Evolutionary conservation across 2,113 vertebrate species (phyloP).

Genomic region (Mandrillus leucophaeus): DNA sequence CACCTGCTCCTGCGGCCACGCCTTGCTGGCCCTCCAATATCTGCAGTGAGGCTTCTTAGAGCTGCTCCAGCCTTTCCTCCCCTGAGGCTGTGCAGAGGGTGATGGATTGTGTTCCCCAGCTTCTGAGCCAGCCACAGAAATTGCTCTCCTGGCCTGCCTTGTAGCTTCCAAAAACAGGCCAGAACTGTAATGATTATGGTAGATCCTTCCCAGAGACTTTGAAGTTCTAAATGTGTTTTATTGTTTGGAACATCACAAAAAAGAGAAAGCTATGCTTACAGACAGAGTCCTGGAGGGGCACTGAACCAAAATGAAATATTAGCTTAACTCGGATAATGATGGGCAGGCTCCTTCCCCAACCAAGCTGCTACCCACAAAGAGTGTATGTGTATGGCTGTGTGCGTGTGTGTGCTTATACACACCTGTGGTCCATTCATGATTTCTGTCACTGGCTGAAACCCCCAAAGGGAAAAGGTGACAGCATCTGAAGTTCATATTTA

Average conservation of each 20-base stretch:
- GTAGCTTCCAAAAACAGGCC: slow-evolving; percentile 2
- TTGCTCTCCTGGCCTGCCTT: slow-evolving; percentile 38
- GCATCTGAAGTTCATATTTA: neutral
- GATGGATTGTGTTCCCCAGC: neutral
- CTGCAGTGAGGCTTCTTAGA: neutral
- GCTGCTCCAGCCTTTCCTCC: neutral
- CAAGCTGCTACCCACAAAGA: fast-evolving
- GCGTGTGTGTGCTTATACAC: fast-evolving
- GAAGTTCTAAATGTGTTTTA: slow-evolving; percentile 36
- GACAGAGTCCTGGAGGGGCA: neutral
- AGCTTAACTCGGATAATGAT: neutral
- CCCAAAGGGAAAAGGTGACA: neutral
- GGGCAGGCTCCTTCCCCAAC: neutral
- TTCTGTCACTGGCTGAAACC: neutral
- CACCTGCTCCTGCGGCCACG: fast-evolving
- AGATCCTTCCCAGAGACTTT: slow-evolving; percentile 54
- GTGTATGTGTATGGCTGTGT: neutral
- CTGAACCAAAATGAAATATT: neutral
- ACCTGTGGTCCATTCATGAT: neutral
- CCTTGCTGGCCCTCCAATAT: neutral
- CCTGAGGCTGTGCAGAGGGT: neutral
- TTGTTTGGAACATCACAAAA: slow-evolving; percentile 15
- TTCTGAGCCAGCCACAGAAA: slow-evolving; percentile 26
- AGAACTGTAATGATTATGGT: neutral
- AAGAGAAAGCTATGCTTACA: neutral